Conservation (phyloP, 2,888 invertebrate genomes). For the Beris chalybata region DNA sequence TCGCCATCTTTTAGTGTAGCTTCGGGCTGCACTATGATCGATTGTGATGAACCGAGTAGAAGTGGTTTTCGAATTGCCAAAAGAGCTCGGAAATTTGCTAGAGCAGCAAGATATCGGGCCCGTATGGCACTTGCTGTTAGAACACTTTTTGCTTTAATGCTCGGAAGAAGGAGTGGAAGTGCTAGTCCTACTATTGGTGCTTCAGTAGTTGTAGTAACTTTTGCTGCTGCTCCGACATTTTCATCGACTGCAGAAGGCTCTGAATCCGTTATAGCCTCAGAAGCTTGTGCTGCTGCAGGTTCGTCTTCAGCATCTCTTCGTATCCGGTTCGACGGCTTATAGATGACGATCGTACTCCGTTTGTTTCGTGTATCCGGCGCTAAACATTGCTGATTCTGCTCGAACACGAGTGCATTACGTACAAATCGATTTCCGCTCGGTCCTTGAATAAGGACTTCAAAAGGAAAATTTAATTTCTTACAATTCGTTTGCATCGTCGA, state of each 20-base stretch:
- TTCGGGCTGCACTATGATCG: too few relatives aligned
- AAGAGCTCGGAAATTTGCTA: slow-evolving; percentile 2
- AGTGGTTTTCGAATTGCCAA: slow-evolving; percentile 1
- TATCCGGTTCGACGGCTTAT: slow-evolving; percentile 44
- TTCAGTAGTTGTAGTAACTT: background rate
- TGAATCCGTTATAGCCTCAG: background rate
- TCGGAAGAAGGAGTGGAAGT: slow-evolving; percentile 4
- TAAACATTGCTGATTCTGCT: slow-evolving; percentile 43
- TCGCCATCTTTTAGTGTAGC: too few relatives aligned
- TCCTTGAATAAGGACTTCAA: slow-evolving; percentile 54
- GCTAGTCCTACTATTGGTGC: slow-evolving; percentile 6
- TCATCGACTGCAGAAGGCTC: background rate
- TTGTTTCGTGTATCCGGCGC: slow-evolving; percentile 43
- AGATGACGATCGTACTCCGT: slow-evolving; percentile 51
- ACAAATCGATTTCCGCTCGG: slow-evolving; percentile 51
- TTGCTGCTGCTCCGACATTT: background rate
- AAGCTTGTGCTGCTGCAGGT: background rate
- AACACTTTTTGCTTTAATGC: background rate
- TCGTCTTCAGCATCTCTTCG: background rate
- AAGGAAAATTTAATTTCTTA: slow-evolving; percentile 47
- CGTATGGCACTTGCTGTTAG: background rate
- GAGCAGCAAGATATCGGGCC: slow-evolving; percentile 2
- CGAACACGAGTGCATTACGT: slow-evolving; percentile 50
- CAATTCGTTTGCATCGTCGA: slow-evolving; percentile 50
- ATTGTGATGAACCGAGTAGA: slow-evolving; percentile 3